These are phyloP conservation scores for Paraescarpia echinospica DNA, from an alignment of 1,140 invertebrate genomes.

Conservation along the genomic window DNA sequence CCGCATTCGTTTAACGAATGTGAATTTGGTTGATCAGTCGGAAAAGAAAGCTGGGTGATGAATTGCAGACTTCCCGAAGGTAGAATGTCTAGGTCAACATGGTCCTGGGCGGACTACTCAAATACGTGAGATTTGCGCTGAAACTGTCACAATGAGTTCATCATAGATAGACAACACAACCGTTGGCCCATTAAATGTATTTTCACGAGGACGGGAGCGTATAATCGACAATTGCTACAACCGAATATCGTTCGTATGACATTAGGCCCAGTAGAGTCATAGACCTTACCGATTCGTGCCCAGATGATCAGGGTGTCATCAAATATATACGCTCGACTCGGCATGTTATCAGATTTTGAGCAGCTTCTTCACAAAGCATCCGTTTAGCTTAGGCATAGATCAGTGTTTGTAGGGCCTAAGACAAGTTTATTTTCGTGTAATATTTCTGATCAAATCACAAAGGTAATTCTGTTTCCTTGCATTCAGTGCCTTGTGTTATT, in stretches of 20 bases:
- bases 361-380: background rate
- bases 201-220: background rate
- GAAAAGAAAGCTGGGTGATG: too few species aligned
- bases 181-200: background rate
- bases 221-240: background rate
- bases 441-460: background rate
- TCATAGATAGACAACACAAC: background rate
- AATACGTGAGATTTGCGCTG: background rate
- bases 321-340: background rate
- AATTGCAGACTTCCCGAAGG: too few species aligned
- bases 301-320: background rate
- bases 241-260: background rate
- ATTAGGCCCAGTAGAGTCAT: background rate
- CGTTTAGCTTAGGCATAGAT: background rate
- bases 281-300: background rate
- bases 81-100: background rate
- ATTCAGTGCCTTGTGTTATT: too few species aligned
- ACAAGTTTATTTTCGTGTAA: background rate
- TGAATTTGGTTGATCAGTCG: too few species aligned
- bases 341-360: background rate
- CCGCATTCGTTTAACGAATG: too few species aligned
- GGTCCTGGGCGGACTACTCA: background rate
- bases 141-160: background rate
- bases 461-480: too few species aligned
- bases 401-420: background rate